phyloP scores from a whole-genome alignment of 2,113 vertebrate species.

The Phylloscopus trochilus region DNA sequence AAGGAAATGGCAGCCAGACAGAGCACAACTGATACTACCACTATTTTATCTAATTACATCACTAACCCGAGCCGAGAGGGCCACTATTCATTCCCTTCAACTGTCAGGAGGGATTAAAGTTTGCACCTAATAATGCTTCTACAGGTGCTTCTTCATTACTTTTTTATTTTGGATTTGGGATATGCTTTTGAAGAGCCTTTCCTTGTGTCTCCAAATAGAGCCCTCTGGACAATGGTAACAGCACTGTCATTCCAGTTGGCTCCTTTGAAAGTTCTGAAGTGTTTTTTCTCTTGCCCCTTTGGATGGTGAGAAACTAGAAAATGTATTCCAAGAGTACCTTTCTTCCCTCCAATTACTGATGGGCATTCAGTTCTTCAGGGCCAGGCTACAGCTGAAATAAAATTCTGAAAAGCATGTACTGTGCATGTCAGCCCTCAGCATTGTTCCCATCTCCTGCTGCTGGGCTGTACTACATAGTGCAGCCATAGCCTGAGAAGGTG shows the following conservation, averaged over 20 bases:
- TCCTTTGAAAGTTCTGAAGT: not conserved
- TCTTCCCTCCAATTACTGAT: not conserved
- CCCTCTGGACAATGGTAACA: not conserved
- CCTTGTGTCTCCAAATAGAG: not conserved
- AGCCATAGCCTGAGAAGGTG: not conserved
- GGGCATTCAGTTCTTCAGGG: not conserved
- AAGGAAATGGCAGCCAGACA: not conserved
- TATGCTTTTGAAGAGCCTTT: not conserved
- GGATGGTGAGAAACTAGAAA: not conserved
- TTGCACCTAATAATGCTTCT: not conserved
- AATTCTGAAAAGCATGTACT: not conserved
- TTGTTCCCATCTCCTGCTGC: not conserved
- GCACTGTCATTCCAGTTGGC: not conserved
- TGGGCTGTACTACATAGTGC: not conserved
- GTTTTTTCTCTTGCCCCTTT: not conserved
- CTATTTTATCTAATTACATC: conserved; percentile 27
- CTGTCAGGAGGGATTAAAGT: not conserved
- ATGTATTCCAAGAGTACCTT: not conserved
- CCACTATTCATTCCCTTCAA: not conserved
- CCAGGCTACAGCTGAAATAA: not conserved
- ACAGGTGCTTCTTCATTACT: not conserved
- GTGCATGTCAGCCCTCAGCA: not conserved
- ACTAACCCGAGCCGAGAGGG: not conserved
- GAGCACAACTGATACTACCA: not conserved
- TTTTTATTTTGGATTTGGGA: not conserved